Percentiles rank a stretch among this genome's conserved stretches.
Conservation (phyloP, 2,797 vertebrate species). For the Buceros bicornis region DNA sequence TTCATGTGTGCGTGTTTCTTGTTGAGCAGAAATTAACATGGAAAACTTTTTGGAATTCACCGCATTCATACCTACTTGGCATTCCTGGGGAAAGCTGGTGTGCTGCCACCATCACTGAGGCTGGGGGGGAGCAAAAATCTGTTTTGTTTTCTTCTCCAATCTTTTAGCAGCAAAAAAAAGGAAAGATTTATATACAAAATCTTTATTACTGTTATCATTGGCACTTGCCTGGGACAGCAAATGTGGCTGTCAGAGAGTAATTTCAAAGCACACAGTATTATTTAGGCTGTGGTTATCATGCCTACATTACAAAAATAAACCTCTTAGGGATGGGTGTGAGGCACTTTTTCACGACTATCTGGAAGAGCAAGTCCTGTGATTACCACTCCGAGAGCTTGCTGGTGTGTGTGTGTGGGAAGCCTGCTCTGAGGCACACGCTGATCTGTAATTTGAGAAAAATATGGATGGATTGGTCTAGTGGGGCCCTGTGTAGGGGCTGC, state of each 20-base stretch:
- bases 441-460: neutral
- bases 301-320: neutral
- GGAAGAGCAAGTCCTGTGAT: neutral
- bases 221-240: neutral
- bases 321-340: neutral
- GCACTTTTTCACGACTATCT: neutral
- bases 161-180: neutral
- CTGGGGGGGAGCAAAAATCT: neutral
- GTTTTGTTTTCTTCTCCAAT: neutral
- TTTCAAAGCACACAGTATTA: neutral
- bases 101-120: neutral
- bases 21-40: conserved; percentile 59
- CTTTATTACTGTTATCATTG: neutral
- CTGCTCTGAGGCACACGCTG: neutral
- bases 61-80: neutral
- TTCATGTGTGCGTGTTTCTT: conserved; percentile 25
- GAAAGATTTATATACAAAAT: neutral
- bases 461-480: neutral
- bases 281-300: neutral
- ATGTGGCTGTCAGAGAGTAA: neutral
- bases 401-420: neutral
- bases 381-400: neutral
- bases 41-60: conserved; percentile 50
- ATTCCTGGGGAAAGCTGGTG: neutral
- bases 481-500: neutral